Percentiles rank a stretch among this genome's conserved stretches.
Conservation (phyloP, 2,888 invertebrate genomes). For the Disparrhopalites patrizii region DNA sequence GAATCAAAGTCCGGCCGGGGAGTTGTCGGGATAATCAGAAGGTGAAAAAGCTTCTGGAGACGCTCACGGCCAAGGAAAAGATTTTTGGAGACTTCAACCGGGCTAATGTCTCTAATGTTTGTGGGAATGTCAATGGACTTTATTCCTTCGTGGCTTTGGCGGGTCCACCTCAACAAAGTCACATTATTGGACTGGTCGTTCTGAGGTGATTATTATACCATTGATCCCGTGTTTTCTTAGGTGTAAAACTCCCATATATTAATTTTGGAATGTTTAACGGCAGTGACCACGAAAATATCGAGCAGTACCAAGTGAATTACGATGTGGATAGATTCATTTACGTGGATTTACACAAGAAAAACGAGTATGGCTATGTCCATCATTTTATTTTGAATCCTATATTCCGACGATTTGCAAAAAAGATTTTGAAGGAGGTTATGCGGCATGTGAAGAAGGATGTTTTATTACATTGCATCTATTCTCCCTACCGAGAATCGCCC, state of each 20-base stretch:
- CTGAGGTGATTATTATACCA: conserved; percentile 8
- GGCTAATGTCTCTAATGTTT: conserved; percentile 19
- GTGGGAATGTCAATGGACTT: background rate
- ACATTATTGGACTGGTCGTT: conserved; percentile 33
- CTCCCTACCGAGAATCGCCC: conserved; percentile 48
- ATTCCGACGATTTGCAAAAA: conserved; percentile 58
- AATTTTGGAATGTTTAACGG: background rate
- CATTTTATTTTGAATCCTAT: conserved; percentile 59
- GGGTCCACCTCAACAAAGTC: conserved; percentile 26
- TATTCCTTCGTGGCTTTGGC: conserved; percentile 37
- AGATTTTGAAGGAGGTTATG: conserved; percentile 62
- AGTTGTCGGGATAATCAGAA: conserved; percentile 28
- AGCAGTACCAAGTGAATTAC: conserved; percentile 52
- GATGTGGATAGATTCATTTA: conserved; percentile 52
- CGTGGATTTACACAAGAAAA: conserved; percentile 30
- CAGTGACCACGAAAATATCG: conserved; percentile 50
- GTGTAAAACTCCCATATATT: background rate
- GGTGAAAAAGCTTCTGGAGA: conserved; percentile 33
- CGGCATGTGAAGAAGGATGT: conserved; percentile 57
- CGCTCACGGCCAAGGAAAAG: conserved; percentile 34
- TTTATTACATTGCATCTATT: conserved; percentile 59
- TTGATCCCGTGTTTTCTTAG: background rate
- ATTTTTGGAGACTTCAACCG: conserved; percentile 36
- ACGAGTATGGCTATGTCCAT: conserved; percentile 52
- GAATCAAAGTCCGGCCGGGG: conserved; percentile 34